A percentile compares a stretch with the other conserved stretches of the same genome.
Conservation (phyloP, 2,113 vertebrate genomes). For the Epinephelus cyanopodus region DNA sequence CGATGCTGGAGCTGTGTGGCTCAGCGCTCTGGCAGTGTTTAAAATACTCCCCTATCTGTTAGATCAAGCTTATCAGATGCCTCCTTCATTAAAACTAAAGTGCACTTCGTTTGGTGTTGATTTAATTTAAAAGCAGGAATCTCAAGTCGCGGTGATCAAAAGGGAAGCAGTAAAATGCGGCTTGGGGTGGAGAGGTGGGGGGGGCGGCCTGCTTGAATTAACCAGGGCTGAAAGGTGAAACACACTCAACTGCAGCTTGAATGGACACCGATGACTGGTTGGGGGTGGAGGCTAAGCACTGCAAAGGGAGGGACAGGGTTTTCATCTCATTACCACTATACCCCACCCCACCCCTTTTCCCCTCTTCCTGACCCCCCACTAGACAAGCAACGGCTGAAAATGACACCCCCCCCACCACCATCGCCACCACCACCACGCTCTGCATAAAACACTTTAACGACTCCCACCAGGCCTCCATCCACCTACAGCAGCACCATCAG, state of each 20-base stretch:
- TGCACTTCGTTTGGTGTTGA: conserved; percentile 49
- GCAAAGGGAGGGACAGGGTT: conserved; percentile 46
- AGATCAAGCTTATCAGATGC: conserved; percentile 63
- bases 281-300: conserved; percentile 48
- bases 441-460: conserved; percentile 52
- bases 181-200: conserved; percentile 4
- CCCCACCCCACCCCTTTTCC: conserved; percentile 24
- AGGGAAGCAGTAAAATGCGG: conserved; percentile 56
- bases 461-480: conserved; percentile 43
- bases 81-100: conserved; percentile 66
- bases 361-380: conserved; percentile 64
- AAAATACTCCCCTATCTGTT: conserved; percentile 25
- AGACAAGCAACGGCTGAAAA: conserved; percentile 56
- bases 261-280: conserved; percentile 49
- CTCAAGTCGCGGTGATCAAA: conserved; percentile 66
- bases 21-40: conserved; percentile 7
- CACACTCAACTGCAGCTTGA: conserved; percentile 59
- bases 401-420: conserved; percentile 25
- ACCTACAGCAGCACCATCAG: conserved; percentile 24
- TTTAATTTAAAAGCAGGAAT: conserved; percentile 68
- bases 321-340: conserved; percentile 53
- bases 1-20: conserved; percentile 9
- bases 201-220: conserved; percentile 59
- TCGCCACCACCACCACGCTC: conserved; percentile 10
- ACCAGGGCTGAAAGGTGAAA: conserved; percentile 72